phyloP scores from a whole-genome alignment of 2,888 invertebrate genomes.

The Lasius fuliginosus region DNA sequence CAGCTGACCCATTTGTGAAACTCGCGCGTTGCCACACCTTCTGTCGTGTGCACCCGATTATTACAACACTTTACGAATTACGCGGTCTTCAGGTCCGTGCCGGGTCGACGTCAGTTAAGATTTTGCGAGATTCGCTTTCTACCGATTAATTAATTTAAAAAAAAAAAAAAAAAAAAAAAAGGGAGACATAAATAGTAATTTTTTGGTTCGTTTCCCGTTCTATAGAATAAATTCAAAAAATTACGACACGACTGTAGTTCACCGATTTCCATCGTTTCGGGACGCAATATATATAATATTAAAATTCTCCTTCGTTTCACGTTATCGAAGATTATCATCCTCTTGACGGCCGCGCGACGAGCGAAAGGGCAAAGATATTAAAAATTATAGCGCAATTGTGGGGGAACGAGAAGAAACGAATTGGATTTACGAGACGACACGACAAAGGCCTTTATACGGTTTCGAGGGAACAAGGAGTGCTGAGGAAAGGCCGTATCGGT shows the following conservation, averaged over 20 bases:
- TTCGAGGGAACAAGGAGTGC: slow-evolving; percentile 62
- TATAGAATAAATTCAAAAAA: neutral
- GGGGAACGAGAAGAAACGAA: slow-evolving; percentile 14
- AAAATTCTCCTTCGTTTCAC: neutral
- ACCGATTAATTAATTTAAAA: slow-evolving; percentile 20
- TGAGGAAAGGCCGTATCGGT: slow-evolving; percentile 77
- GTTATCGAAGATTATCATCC: neutral
- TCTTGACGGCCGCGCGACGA: neutral
- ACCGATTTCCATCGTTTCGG: neutral
- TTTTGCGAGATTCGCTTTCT: neutral
- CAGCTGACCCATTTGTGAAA: slow-evolving; percentile 85
- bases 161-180: neutral
- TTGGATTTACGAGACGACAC: slow-evolving; percentile 27
- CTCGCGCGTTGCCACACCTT: slow-evolving; percentile 79
- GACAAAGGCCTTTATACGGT: slow-evolving; percentile 67
- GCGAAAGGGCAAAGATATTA: neutral
- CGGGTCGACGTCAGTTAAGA: neutral
- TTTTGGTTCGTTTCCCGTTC: neutral
- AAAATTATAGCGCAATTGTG: slow-evolving; percentile 33
- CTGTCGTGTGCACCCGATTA: slow-evolving; percentile 70
- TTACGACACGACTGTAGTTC: neutral
- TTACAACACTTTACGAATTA: slow-evolving; percentile 77
- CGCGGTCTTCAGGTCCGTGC: slow-evolving; percentile 49
- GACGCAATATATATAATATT: neutral
- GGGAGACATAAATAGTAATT: neutral